phyloP scores from a whole-genome alignment of 2,113 vertebrate species.

The Psilopogon haemacephalus region DNA sequence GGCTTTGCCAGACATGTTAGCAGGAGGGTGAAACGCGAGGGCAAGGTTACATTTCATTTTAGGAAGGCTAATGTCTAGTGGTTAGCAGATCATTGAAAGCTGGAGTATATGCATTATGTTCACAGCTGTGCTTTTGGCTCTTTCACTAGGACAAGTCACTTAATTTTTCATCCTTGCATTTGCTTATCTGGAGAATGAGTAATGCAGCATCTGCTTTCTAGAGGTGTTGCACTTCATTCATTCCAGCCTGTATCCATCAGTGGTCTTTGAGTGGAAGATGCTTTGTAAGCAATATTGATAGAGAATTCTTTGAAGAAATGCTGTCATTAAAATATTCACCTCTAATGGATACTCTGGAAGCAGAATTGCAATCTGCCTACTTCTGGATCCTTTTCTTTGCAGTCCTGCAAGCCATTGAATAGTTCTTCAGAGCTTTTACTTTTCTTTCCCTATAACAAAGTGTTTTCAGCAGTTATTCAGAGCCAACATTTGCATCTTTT shows the following conservation, averaged over 20 bases:
- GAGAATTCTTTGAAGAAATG: not conserved
- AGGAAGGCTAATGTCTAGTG: not conserved
- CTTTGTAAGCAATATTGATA: not conserved
- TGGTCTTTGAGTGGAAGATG: not conserved
- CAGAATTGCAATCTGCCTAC: not conserved
- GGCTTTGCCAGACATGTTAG: not conserved
- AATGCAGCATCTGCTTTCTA: conserved; percentile 32
- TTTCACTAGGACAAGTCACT: conserved; percentile 36
- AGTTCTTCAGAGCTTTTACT: conserved; percentile 12
- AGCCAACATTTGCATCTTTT: conserved; percentile 7
- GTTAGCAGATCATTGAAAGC: conserved; percentile 17
- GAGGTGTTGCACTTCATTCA: conserved; percentile 15
- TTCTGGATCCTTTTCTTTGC: conserved; percentile 28
- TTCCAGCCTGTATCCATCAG: not conserved
- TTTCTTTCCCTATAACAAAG: conserved; percentile 26
- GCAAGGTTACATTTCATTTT: not conserved
- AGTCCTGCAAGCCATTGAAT: conserved; percentile 1
- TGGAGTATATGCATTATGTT: conserved; percentile 38
- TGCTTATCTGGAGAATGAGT: conserved; percentile 38
- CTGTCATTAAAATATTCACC: not conserved
- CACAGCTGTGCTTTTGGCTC: conserved; percentile 57
- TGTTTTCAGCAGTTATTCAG: conserved; percentile 56
- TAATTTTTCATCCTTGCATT: conserved; percentile 53
- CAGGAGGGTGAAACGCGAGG: not conserved
- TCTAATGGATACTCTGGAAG: not conserved